Evolutionary conservation across 2,113 vertebrate species (phyloP).

Genomic region (Hydropotes inermis): DNA sequence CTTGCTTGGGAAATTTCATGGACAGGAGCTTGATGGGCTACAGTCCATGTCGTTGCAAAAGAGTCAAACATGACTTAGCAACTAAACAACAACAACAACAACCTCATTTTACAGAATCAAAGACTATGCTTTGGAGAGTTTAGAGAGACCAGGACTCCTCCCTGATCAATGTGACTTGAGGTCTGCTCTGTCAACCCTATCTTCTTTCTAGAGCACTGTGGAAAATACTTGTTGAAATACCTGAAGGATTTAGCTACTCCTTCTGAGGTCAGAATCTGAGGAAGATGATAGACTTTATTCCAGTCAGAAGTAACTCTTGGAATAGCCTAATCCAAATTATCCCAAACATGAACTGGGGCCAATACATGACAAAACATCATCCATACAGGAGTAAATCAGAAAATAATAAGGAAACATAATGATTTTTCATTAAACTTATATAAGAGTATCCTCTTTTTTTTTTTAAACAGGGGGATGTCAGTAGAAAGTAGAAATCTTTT

Average conservation of each 20-base stretch:
- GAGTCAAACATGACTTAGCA: neutral
- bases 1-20: neutral
- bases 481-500: neutral
- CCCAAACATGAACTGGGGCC: neutral
- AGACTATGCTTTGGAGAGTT: neutral
- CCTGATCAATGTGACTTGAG: neutral
- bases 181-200: neutral
- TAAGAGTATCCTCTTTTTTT: neutral
- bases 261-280: neutral
- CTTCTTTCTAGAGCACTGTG: neutral
- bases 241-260: neutral
- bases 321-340: neutral
- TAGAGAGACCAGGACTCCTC: neutral
- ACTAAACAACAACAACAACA: neutral
- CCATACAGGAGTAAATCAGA: neutral
- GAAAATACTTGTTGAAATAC: neutral
- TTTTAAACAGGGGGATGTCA: neutral
- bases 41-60: neutral
- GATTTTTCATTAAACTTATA: neutral
- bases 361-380: neutral
- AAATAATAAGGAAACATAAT: neutral
- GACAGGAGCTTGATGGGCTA: neutral
- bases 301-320: neutral
- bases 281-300: neutral
- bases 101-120: neutral